Evolutionary conservation across 2,797 vertebrate genomes (phyloP), one percentile per base, ranked within the genome.

Genomic region (Pangasius mekongensis): DNA sequence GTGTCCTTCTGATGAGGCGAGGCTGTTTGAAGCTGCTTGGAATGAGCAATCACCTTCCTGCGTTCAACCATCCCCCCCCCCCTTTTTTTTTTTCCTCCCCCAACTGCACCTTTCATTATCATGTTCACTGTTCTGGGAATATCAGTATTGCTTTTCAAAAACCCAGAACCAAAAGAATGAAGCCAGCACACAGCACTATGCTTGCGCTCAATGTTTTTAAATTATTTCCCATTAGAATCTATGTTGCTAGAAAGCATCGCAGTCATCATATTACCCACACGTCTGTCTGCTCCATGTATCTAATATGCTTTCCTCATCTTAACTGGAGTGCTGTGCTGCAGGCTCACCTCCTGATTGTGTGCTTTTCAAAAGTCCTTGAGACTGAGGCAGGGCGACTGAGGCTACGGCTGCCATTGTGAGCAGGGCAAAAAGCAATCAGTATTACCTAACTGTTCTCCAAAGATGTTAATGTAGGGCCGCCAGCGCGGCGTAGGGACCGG

Each of bases 1-100:
- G 95, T 96, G 95, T 95, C 95, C 95, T 95, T 96, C 94, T 95
- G 94, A 94, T 91, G 94, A 93, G 47, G 78, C 76, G 43, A 92
- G 92, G 94, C 92, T 93, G 93, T 91, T 94, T 91, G 93, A 94
- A 94, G 94, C 92, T 89, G 93, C 91, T 87, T 89, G 88, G 93
- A 95, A 95, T 94, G 92, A 95, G 93, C 93, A 95, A 94, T 94
- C 86, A 89, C 93, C 90, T 93, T 88, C 83, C 91, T 92, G 88
- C 83, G 2, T 67, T 33, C n/a, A 67, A 36, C 73, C 13, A n/a
- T n/a, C 39, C 16, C 20, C 5, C 18, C 7, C 14, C 8, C 49
- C 27, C 8, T 10, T 3, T 22, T 22, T 22, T 85, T 89, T 92
- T 87, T 43, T 43, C 7, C 43, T 43, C 43, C 90, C 94, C 71